These are phyloP conservation scores for Dinoponera quadriceps DNA, from an alignment of 1,140 invertebrate species.

Conservation along the genomic window DNA sequence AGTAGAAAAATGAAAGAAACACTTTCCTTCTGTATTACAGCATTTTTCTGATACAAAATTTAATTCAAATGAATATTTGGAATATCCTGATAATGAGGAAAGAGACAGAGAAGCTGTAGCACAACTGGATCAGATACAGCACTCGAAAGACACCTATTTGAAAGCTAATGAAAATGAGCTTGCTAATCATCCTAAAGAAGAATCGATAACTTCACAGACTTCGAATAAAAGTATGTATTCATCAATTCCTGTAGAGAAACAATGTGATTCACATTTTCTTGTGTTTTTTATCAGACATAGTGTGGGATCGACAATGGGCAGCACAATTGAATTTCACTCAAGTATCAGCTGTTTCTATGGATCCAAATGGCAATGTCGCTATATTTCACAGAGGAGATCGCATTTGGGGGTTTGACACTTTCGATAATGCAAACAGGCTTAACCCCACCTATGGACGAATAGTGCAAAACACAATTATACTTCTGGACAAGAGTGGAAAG, in stretches of 20 bases:
- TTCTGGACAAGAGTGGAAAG: constrained; percentile 90
- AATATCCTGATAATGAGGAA: constrained; percentile 73
- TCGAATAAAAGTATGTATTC: constrained; percentile 69
- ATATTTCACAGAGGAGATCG: constrained; percentile 94
- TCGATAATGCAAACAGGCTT: constrained; percentile 88
- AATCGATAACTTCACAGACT: constrained; percentile 19
- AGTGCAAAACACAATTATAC: constrained; percentile 89
- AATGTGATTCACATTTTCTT: background rate
- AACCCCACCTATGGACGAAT: constrained; percentile 90
- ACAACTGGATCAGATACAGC: constrained; percentile 25
- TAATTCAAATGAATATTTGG: constrained; percentile 70
- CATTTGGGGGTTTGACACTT: constrained; percentile 90
- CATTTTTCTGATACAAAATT: constrained; percentile 71
- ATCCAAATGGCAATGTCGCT: constrained; percentile 90
- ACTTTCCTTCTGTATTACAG: background rate
- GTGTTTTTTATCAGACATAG: constrained; percentile 77
- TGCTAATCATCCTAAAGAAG: background rate
- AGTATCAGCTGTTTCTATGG: constrained; percentile 92
- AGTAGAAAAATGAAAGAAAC: background rate
- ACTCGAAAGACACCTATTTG: constrained; percentile 1
- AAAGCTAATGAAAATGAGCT: background rate
- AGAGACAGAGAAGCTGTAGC: constrained; percentile 47
- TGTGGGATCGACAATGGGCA: constrained; percentile 86
- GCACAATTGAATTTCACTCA: constrained; percentile 89
- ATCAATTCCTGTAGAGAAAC: background rate